A percentile compares a stretch with the other conserved stretches of the same genome.
phyloP scores from a whole-genome alignment of 2,113 vertebrate species.

The Toxostoma redivivum region DNA sequence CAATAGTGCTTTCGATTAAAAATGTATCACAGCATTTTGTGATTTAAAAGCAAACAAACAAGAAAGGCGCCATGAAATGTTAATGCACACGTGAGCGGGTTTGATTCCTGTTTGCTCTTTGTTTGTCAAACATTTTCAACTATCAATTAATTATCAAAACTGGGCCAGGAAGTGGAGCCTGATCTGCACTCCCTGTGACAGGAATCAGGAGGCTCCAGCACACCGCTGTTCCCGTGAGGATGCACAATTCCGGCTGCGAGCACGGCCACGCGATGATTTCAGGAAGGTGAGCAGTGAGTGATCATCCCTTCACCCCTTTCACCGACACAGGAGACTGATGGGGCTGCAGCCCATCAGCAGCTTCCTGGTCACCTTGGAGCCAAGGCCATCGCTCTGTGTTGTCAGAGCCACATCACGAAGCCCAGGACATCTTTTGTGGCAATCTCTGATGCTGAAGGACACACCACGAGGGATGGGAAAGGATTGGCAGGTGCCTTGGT shows the following conservation, averaged over 20 bases:
- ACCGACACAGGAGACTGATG: not conserved
- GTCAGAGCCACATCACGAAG: not conserved
- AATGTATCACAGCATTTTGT: constrained; percentile 50
- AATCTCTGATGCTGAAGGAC: not conserved
- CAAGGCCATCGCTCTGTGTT: not conserved
- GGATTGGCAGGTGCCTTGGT: not conserved
- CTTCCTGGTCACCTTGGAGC: not conserved
- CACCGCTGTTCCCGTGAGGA: accelerated
- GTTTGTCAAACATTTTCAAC: constrained; percentile 5
- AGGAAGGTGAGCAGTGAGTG: not conserved
- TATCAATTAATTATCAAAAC: constrained; percentile 54
- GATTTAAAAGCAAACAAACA: constrained; percentile 54
- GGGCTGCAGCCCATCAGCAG: not conserved
- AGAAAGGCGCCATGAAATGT: constrained; percentile 13
- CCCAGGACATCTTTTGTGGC: not conserved
- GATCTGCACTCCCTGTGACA: accelerated
- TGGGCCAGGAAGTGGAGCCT: not conserved
- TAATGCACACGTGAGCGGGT: not conserved
- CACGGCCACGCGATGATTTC: accelerated
- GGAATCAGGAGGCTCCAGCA: accelerated
- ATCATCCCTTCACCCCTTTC: not conserved
- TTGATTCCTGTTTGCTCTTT: not conserved
- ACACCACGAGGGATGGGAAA: accelerated
- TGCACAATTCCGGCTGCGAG: accelerated
- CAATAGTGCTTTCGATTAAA: constrained; percentile 37